phyloP scores from a whole-genome alignment of 2,113 vertebrate genomes.

The Lates calcarifer region DNA sequence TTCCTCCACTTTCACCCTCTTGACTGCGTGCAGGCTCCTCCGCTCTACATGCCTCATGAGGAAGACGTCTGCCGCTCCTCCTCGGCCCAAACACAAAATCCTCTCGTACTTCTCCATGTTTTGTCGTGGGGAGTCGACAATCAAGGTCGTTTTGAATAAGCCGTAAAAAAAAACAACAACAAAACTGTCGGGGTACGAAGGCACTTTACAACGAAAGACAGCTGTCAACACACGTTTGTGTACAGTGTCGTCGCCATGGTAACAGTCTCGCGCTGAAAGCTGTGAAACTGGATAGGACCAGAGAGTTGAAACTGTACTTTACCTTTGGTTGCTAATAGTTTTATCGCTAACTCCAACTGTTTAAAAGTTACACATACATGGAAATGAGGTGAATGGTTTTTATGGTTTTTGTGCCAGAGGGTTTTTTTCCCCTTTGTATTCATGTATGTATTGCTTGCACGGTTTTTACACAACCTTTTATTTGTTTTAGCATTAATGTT shows the following conservation, averaged over 20 bases:
- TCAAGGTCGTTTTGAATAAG: too few species aligned
- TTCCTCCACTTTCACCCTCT: slow-evolving; percentile 80
- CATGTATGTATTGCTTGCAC: too few species aligned
- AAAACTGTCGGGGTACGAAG: background rate
- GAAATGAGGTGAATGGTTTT: too few species aligned
- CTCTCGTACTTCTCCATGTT: slow-evolving; percentile 82
- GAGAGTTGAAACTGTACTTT: background rate
- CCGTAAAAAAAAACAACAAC: background rate
- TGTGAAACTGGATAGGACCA: background rate
- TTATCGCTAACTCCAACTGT: background rate
- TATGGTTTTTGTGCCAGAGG: too few species aligned
- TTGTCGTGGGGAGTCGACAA: background rate
- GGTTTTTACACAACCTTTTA: too few species aligned
- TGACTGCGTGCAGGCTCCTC: slow-evolving; percentile 81
- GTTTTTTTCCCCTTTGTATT: too few species aligned
- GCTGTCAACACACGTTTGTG: slow-evolving; percentile 26
- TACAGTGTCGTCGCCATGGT: slow-evolving; percentile 29
- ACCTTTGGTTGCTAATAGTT: background rate
- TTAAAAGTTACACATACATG: background rate
- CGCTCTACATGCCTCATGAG: slow-evolving; percentile 81
- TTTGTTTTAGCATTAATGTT: too few species aligned
- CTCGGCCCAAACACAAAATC: slow-evolving; percentile 81
- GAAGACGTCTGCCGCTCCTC: slow-evolving; percentile 85
- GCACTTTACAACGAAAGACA: background rate
- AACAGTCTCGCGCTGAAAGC: background rate